These are phyloP conservation scores for Thumatha senex DNA, from an alignment of 2,888 invertebrate species.

Conservation along the genomic window DNA sequence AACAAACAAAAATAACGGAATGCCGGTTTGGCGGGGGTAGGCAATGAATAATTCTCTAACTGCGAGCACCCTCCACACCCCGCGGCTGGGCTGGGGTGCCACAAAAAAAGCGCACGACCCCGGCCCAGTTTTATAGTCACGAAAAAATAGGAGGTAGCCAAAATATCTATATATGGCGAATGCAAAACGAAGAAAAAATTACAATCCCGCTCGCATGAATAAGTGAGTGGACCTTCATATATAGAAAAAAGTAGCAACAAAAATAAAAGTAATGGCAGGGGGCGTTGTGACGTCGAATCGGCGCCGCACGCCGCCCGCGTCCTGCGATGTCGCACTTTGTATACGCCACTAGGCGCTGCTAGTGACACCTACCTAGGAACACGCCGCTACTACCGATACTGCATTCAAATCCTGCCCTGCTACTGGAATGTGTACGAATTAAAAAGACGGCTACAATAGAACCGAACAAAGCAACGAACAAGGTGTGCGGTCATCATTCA, in stretches of 20 bases:
- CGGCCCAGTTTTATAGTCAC: conserved; percentile 79
- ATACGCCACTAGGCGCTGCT: neutral
- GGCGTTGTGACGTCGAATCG: conserved; percentile 31
- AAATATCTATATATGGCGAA: conserved; percentile 80
- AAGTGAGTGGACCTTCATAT: conserved; percentile 80
- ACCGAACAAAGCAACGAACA: neutral
- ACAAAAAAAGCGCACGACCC: conserved; percentile 80
- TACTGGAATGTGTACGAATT: neutral
- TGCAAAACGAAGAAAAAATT: conserved; percentile 75
- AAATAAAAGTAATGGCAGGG: conserved; percentile 57
- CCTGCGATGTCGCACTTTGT: conserved; percentile 6
- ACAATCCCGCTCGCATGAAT: conserved; percentile 81
- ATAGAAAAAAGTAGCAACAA: conserved; percentile 71
- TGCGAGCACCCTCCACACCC: conserved; percentile 74
- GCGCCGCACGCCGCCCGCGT: conserved; percentile 15
- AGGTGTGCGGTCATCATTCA: neutral
- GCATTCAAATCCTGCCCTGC: neutral
- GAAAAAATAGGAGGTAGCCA: conserved; percentile 80
- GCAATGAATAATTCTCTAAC: conserved; percentile 84
- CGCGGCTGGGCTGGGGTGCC: conserved; percentile 57
- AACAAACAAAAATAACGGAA: conserved; percentile 83
- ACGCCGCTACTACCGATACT: neutral
- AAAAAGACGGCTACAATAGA: neutral
- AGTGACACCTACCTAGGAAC: neutral
- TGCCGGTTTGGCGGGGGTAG: conserved; percentile 80